Evolutionary conservation across 2,113 vertebrate species (phyloP), one percentile per base, ranked within the genome.

Genomic region (Pseudolaguvia tuberculata): DNA sequence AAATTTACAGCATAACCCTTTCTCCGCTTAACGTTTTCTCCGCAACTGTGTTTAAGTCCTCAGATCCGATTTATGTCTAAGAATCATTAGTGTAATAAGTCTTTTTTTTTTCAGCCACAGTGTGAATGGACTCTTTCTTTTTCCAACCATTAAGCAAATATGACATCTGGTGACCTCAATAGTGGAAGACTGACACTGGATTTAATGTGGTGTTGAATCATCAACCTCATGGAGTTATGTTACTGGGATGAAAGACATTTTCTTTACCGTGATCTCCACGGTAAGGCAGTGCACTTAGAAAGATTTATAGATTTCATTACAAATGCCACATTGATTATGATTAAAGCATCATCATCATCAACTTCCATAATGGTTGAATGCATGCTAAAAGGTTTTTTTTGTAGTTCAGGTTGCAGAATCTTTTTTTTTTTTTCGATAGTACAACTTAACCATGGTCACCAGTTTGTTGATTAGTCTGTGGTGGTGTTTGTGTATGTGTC

Each of bases 141-240:
- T 29, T 47, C 48, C 48, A 6, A 53, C 10, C 35, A 57, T 47
- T 50, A 77, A 75, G 72, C 77, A 79, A 75, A 78, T 66, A 69
- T 61, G 70, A 48, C 63, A 70, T 82, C 75, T 70, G 75, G 29
- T 71, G 75, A 70, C 71, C 75, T 81, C 72, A 73, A 73, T 72
- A 76, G 12, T 23, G 39, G 35, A 74, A 77, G 63, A 71, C 31
- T 79, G 74, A 73, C 31, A 69, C 17, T 62, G 59, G 45, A 66
- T 77, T 63, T 70, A 70, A 62, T 66, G 45, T 35, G 47, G 42
- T 47, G 72, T 68, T 29, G 53, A 72, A 66, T 77, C 39, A 61
- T 48, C 18, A 62, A 14, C 21, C 25, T 59, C n/a, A 29, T 25
- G 6, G 18, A n/a, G 29, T 15, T 56, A 68, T 6, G 29, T 65